Evolutionary conservation across 2,797 vertebrate genomes (phyloP), one percentile per base, ranked within the genome.

Genomic region (Pipistrellus pygmaeus): DNA sequence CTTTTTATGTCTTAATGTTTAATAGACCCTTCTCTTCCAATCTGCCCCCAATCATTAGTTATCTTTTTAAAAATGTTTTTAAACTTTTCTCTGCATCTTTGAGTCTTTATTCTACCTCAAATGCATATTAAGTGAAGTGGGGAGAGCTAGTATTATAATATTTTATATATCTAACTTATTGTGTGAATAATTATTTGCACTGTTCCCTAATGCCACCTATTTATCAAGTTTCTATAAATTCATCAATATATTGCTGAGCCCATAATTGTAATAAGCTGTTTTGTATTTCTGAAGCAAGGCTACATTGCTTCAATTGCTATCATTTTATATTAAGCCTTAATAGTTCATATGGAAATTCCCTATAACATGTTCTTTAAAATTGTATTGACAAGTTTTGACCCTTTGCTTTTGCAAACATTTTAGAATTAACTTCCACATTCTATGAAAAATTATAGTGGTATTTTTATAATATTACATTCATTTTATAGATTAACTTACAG

Each of bases 391-490:
- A 23, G 20, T 27, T 94, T 92, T 88, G 38, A 64, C 11, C 3
- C 14, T 95, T 88, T 93, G 41, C 5, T 48, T 13, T 93, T 82
- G 17, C 25, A 93, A 77, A 82, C 10, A 32, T 76, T 84, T 93
- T 88, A 86, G 27, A 75, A 71, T 93, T 90, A 81, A 88, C 13
- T 93, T 88, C 64, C 30, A 94, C 60, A 20, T 69, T 95, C 12
- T 21, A 25, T 75, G 25, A 75, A 91, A 73, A 85, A 51, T 5
- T 76, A 2, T 46, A 72, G 6, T 82, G 21, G 9, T 8, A 20
- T 86, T 88, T 95, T 62, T 69, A 57, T 95, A 83, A 46, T 88
- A 89, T 95, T 95, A 35, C 7, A 80, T 73, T 90, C 60, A 20
- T 81, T 90, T 93, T 71, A 81, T 46, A 48, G 35, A 90, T 73